Evolutionary conservation across 2,113 vertebrate species (phyloP).

Genomic region (Brachionichthys hirsutus): DNA sequence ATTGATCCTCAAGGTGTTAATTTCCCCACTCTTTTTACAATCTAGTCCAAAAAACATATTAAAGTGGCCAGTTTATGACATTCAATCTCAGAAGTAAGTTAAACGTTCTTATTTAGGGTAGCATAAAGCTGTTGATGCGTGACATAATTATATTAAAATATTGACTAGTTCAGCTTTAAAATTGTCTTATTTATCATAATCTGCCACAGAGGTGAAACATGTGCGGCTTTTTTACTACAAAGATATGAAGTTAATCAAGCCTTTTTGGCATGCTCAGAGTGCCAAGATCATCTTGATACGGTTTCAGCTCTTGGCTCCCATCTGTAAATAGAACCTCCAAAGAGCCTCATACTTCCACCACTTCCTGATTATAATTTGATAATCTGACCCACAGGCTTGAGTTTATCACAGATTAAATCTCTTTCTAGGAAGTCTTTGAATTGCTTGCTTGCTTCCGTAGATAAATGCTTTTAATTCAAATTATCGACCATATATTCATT

Average conservation of each 20-base stretch:
- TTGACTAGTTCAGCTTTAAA: too few relatives aligned
- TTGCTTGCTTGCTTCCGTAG: constrained; percentile 26
- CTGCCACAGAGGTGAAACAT: too few relatives aligned
- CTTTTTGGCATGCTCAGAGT: neutral
- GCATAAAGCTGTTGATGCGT: too few relatives aligned
- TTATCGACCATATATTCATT: constrained; percentile 19
- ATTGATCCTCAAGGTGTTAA: neutral
- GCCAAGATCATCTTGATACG: constrained; percentile 18
- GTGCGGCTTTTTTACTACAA: neutral
- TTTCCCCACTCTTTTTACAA: neutral
- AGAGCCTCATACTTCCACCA: neutral
- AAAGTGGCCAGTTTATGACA: too few relatives aligned
- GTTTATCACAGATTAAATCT: constrained; percentile 36
- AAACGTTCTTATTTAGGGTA: too few relatives aligned
- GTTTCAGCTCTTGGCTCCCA: neutral
- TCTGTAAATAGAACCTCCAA: constrained; percentile 16
- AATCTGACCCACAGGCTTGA: constrained; percentile 27
- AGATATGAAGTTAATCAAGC: too few relatives aligned
- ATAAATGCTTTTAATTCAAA: constrained; percentile 19
- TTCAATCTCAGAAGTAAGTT: too few relatives aligned
- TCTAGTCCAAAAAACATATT: neutral
- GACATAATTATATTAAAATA: too few relatives aligned
- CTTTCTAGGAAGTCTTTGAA: constrained; percentile 35
- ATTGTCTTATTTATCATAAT: too few relatives aligned
- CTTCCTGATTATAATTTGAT: constrained; percentile 24